Conservation (phyloP, 2,113 vertebrate genomes). For the Larimichthys crocea region DNA sequence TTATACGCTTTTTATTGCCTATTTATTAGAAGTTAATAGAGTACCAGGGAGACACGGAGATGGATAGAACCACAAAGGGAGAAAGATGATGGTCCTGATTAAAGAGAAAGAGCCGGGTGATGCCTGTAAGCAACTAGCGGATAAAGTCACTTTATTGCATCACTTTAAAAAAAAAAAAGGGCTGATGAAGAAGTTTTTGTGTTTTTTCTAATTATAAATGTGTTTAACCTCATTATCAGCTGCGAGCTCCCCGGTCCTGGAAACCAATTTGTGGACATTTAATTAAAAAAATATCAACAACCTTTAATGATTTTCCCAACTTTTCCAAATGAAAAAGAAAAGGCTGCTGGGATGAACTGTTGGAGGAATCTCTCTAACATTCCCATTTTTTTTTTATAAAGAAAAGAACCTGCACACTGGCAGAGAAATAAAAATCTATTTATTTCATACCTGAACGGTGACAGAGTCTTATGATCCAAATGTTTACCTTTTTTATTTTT, state of each 20-base stretch:
- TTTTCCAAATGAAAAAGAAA: neutral
- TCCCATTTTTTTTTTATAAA: neutral
- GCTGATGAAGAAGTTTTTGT: neutral
- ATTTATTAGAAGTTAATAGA: conserved; percentile 46
- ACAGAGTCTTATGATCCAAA: neutral
- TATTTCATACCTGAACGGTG: neutral
- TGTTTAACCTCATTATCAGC: conserved; percentile 37
- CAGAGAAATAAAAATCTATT: neutral
- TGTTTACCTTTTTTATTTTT: neutral
- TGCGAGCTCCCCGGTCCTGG: neutral
- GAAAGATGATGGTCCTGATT: neutral
- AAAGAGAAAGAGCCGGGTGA: neutral
- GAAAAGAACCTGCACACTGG: neutral
- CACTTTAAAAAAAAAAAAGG: too few relatives aligned
- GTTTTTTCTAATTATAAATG: neutral
- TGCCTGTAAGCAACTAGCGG: neutral
- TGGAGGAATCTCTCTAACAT: neutral
- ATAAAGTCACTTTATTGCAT: neutral
- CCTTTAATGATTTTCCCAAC: neutral
- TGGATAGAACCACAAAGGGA: neutral
- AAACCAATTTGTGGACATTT: conserved; percentile 20
- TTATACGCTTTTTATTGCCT: conserved; percentile 40
- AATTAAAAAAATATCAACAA: conserved; percentile 10
- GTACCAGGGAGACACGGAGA: conserved; percentile 1
- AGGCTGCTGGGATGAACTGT: neutral